Evolutionary conservation across 2,797 vertebrate species (phyloP).

Genomic region (Arctocebus calabarensis): DNA sequence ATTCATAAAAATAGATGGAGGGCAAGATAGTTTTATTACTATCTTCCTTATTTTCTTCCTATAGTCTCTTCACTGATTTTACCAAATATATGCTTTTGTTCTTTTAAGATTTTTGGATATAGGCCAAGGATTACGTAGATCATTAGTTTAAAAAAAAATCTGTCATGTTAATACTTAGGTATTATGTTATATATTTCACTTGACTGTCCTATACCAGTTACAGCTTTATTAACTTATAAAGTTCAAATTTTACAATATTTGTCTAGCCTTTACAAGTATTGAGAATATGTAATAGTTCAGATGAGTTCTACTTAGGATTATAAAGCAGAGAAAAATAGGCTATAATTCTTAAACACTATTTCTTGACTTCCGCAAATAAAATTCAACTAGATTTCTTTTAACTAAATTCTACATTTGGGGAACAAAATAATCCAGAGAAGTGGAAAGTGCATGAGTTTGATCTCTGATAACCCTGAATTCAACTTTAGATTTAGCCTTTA

Average conservation of each 20-base stretch:
- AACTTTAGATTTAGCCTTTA: neutral
- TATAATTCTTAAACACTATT: neutral
- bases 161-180: neutral
- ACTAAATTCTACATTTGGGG: constrained; percentile 15
- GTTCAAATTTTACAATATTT: neutral
- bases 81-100: neutral
- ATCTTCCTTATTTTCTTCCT: neutral
- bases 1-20: neutral
- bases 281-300: neutral
- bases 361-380: neutral
- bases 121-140: neutral
- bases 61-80: constrained; percentile 9
- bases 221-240: neutral
- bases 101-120: neutral
- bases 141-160: constrained; percentile 8
- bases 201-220: neutral
- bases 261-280: neutral
- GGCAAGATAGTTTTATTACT: neutral
- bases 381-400: neutral
- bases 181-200: neutral
- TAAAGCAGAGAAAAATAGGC: neutral
- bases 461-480: neutral
- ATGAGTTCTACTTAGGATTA: neutral
- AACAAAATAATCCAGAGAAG: neutral
- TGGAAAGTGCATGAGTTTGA: neutral